Base-by-base conservation (phyloP, 2,113 vertebrate species). In the Tachysurus fulvidraco region DNA sequence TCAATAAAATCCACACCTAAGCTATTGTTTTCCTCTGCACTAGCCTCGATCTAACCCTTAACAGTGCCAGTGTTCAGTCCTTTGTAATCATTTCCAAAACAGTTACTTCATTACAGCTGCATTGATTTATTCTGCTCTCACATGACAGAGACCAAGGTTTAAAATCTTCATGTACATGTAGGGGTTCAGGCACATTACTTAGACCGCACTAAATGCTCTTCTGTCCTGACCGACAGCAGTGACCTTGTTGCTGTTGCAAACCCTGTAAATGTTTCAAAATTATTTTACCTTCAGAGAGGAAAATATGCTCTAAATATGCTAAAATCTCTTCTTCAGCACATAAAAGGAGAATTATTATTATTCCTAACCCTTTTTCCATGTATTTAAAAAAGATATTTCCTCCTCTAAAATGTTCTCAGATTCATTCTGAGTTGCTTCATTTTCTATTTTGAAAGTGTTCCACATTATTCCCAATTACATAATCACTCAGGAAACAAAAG, bases 81-180 rank as follows among this genome's bases (percentile, higher is more conserved):
- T 21, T 10, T 6, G 59, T 77, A 64, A 64, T 79, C n/a, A 59
- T 73, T 64, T 59, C 69, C 69, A 84, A 85, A 64, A 60, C 19
- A 64, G 74, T 28, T 64, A 52, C 59, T 36, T 54, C 19, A 64
- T 50, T 54, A 52, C 54, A 60, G 55, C 52, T 79, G 60, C n/a
- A 54, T 17, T 78, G 50, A 62, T 46, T 4, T 78, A 55, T 87
- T 83, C 64, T 64, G 28, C 54, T 55, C 25, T 64, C 52, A 52
- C 25, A 54, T 28, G 19, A 83, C 11, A 78, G 28, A 77, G 2
- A 83, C 19, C 25, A 4, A 59, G 78, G 41, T 36, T 67, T 73
- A 83, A 50, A 78, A 83, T 65, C 71, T 52, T n/a, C 25, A 65
- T 88, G 76, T 60, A 55, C 44, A 44, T 74, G 60, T 46, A 60